Conservation (phyloP, 2,113 vertebrate species). For the Manacus vitellinus region DNA sequence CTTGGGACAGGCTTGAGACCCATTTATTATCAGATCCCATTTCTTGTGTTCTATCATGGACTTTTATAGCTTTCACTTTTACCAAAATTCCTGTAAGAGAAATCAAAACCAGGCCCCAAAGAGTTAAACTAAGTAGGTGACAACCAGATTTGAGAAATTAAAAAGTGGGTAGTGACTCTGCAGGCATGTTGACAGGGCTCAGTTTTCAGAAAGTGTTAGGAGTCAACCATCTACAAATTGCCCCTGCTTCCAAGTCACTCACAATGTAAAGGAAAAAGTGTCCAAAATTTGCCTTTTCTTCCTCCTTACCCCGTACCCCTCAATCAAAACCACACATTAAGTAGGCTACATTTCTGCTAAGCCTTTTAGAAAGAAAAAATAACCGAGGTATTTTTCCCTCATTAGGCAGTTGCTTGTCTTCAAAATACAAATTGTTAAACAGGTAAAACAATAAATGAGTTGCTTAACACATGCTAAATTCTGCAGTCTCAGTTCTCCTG, state of each 20-base stretch:
- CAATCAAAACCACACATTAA: not conserved
- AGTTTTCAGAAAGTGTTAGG: not conserved
- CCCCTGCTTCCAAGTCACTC: not conserved
- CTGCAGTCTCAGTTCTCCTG: not conserved
- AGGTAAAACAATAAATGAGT: not conserved
- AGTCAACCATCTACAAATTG: not conserved
- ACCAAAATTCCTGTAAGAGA: not conserved
- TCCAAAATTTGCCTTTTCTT: not conserved
- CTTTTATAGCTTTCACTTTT: not conserved
- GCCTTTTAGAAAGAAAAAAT: not conserved
- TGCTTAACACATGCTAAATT: not conserved
- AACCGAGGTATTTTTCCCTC: not conserved
- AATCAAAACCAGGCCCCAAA: not conserved
- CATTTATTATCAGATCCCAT: not conserved
- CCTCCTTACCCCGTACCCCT: too few species aligned
- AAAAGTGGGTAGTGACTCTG: not conserved
- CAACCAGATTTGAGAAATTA: not conserved
- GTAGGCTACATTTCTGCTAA: not conserved
- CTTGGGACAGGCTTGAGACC: not conserved
- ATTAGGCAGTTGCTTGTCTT: not conserved
- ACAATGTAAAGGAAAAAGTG: not conserved
- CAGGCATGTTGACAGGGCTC: not conserved
- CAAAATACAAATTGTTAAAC: not conserved
- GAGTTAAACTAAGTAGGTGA: not conserved
- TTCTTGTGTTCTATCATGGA: not conserved